phyloP scores from a whole-genome alignment of 2,888 invertebrate species.

The Trissolcus brochymenae region DNA sequence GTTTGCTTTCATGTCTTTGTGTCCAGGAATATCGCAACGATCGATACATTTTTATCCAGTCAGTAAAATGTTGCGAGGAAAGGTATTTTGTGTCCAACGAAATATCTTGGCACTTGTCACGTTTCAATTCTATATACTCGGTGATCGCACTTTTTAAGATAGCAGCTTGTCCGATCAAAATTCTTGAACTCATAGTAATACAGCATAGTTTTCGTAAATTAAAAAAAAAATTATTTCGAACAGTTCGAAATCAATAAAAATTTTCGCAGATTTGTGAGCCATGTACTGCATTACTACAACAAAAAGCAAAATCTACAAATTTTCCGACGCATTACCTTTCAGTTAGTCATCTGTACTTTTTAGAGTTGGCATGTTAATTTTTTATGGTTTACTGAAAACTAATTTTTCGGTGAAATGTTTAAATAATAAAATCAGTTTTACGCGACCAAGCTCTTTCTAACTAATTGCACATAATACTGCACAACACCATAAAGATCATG shows the following conservation, averaged over 20 bases:
- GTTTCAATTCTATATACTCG: constrained; percentile 44
- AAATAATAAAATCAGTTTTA: too few species aligned
- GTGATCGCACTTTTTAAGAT: constrained; percentile 27
- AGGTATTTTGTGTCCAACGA: constrained; percentile 56
- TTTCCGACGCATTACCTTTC: constrained; percentile 53
- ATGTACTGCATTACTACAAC: constrained; percentile 35
- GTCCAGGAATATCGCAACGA: constrained; percentile 54
- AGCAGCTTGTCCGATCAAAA: constrained; percentile 40
- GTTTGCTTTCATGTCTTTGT: constrained; percentile 59
- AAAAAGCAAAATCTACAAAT: constrained; percentile 51
- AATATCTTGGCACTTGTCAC: constrained; percentile 36
- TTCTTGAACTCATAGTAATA: constrained; percentile 41
- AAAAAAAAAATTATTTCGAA: constrained; percentile 51
- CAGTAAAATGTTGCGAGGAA: constrained; percentile 50
- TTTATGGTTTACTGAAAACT: too few species aligned
- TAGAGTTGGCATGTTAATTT: too few species aligned
- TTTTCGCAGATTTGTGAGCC: constrained; percentile 3
- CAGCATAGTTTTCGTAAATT: constrained; percentile 47
- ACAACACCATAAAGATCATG: too few species aligned
- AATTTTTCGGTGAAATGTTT: too few species aligned
- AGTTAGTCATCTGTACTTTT: too few species aligned
- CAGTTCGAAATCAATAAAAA: constrained; percentile 40
- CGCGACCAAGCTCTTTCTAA: too few species aligned
- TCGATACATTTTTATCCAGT: constrained; percentile 53
- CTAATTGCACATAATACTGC: too few species aligned